These are phyloP conservation scores for Sturnira hondurensis DNA, from an alignment of 2,113 vertebrate species.

Conservation along the genomic window DNA sequence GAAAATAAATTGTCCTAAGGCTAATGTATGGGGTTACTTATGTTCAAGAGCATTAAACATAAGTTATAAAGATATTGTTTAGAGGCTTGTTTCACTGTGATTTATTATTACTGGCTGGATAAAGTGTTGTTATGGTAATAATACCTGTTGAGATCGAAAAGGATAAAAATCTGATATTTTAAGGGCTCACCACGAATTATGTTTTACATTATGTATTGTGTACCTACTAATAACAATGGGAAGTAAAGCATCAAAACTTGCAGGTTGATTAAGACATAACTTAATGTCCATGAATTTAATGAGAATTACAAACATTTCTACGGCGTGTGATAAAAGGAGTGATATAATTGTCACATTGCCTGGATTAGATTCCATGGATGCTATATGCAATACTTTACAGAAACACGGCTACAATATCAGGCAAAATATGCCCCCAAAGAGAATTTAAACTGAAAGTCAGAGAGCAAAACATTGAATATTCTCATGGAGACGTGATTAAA, in stretches of 20 bases:
- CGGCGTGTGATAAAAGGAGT: background rate
- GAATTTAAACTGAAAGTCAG: background rate
- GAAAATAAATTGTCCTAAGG: background rate
- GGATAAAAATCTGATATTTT: constrained; percentile 60
- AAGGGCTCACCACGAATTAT: constrained; percentile 59
- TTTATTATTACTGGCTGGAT: constrained; percentile 31
- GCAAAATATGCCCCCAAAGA: background rate
- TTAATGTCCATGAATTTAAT: constrained; percentile 56
- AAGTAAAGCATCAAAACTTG: constrained; percentile 60
- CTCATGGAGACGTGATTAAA: background rate
- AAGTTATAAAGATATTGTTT: constrained; percentile 13
- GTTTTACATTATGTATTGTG: constrained; percentile 61
- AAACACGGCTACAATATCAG: background rate
- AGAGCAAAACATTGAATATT: background rate
- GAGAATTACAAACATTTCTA: constrained; percentile 32
- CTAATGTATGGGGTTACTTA: background rate
- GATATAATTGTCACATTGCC: constrained; percentile 23
- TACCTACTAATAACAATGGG: constrained; percentile 54
- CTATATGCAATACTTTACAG: background rate
- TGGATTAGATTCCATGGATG: background rate
- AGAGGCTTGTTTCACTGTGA: constrained; percentile 11
- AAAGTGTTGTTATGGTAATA: constrained; percentile 20
- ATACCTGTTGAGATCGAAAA: constrained; percentile 62
- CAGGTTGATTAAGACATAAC: constrained; percentile 32
- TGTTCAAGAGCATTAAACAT: background rate